These are phyloP conservation scores for Trichomycterus rosablanca DNA, from an alignment of 2,113 vertebrate species.

Conservation along the genomic window DNA sequence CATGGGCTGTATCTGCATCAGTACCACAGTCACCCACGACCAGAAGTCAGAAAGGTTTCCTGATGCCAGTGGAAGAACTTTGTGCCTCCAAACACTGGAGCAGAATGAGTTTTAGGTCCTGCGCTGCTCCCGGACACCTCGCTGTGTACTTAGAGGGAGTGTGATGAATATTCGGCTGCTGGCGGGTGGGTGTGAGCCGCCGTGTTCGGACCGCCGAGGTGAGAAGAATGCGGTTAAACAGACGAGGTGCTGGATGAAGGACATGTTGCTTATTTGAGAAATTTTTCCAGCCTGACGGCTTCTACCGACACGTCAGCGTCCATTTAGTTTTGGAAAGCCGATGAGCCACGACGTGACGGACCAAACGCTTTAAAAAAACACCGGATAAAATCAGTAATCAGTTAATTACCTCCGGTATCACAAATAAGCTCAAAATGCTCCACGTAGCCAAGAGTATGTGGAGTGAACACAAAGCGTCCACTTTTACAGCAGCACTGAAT, in stretches of 20 bases:
- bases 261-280: not conserved
- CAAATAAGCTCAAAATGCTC: too few relatives aligned
- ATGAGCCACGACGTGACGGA: too few relatives aligned
- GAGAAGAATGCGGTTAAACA: constrained; percentile 68
- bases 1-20: too few relatives aligned
- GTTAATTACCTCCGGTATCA: too few relatives aligned
- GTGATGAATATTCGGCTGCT: constrained; percentile 60
- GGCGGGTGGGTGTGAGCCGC: constrained; percentile 58
- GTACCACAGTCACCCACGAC: too few relatives aligned
- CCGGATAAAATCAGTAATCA: too few relatives aligned
- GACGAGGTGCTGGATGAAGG: constrained; percentile 20
- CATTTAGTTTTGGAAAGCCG: too few relatives aligned
- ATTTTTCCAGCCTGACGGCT: not conserved
- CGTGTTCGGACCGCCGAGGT: constrained; percentile 60
- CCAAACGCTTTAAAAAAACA: too few relatives aligned
- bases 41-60: too few relatives aligned
- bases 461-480: constrained; percentile 1
- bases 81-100: too few relatives aligned
- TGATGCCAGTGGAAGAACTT: too few relatives aligned
- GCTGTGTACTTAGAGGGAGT: constrained; percentile 58
- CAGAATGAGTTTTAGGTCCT: constrained; percentile 13
- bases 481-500: constrained; percentile 40
- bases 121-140: constrained; percentile 59
- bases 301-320: not conserved
- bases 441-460: too few relatives aligned